Percentiles rank a stretch among this genome's conserved stretches.
Conservation (phyloP, 2,888 invertebrate genomes). For the Penaeus monodon region DNA sequence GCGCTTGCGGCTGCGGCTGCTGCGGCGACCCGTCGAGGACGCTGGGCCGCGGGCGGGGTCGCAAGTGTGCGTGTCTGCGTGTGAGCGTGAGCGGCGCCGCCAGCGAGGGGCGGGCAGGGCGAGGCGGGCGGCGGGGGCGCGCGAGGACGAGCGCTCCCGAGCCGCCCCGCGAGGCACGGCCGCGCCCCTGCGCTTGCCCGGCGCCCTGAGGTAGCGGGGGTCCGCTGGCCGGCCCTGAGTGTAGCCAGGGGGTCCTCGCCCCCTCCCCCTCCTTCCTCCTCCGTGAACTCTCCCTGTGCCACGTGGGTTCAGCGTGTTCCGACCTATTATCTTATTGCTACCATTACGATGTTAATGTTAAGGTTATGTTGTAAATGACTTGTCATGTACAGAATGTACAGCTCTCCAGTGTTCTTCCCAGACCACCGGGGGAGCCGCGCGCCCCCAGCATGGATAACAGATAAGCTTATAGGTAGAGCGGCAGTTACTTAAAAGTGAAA, state of each 20-base stretch:
- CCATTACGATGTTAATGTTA: conserved; percentile 25
- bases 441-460: conserved; percentile 34
- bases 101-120: too few species aligned
- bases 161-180: background rate
- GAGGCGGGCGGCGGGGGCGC: too few species aligned
- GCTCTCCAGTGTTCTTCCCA: conserved; percentile 33
- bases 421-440: background rate
- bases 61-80: background rate
- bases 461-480: conserved; percentile 46
- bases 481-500: conserved; percentile 55
- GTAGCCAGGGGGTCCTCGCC: conserved; percentile 19
- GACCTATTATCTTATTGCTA: background rate
- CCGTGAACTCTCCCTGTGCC: conserved; percentile 9
- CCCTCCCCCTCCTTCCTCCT: conserved; percentile 2
- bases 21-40: background rate
- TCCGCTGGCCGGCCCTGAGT: conserved; percentile 19
- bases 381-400: conserved; percentile 39
- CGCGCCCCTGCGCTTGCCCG: background rate
- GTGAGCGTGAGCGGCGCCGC: background rate
- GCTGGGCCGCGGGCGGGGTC: conserved; percentile 17
- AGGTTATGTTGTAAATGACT: conserved; percentile 37
- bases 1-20: conserved; percentile 6
- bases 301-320: conserved; percentile 5
- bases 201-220: conserved; percentile 1
- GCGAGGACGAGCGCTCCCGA: background rate